phyloP scores from a whole-genome alignment of 1,140 invertebrate species.

The Zophobas atratus region DNA sequence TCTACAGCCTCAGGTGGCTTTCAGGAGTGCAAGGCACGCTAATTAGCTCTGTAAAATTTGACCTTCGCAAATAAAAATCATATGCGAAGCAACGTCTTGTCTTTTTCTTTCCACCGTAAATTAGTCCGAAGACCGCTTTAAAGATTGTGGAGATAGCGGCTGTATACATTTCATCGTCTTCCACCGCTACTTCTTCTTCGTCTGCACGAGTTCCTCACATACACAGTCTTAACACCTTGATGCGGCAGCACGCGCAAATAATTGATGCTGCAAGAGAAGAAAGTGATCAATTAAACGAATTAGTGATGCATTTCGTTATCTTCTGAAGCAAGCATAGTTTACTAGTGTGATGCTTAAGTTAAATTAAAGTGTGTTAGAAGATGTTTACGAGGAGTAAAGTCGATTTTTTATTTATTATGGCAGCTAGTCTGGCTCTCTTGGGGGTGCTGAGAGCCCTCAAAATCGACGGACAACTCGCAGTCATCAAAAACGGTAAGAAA shows the following conservation, averaged over 20 bases:
- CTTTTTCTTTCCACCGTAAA: slow-evolving; percentile 32
- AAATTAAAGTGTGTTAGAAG: slow-evolving; percentile 31
- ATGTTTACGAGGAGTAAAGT: slow-evolving; percentile 17
- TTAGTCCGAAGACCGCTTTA: slow-evolving; percentile 42
- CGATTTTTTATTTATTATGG: slow-evolving; percentile 15
- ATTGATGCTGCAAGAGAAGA: slow-evolving; percentile 34
- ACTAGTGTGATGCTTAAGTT: slow-evolving; percentile 17
- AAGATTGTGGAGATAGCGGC: slow-evolving; percentile 32
- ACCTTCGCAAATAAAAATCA: slow-evolving; percentile 39
- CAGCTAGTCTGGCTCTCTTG: slow-evolving; percentile 43
- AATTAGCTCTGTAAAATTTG: slow-evolving; percentile 39
- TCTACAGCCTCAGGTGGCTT: neutral
- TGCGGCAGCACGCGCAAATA: slow-evolving; percentile 22
- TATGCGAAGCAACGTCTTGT: slow-evolving; percentile 15
- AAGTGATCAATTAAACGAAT: slow-evolving; percentile 43
- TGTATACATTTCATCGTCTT: slow-evolving; percentile 42
- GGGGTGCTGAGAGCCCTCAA: slow-evolving; percentile 47
- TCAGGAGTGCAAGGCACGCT: neutral
- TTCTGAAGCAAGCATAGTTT: slow-evolving; percentile 6
- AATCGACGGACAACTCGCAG: slow-evolving; percentile 51
- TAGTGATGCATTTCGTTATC: slow-evolving; percentile 38
- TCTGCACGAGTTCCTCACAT: neutral
- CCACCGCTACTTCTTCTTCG: slow-evolving; percentile 38
- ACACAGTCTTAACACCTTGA: slow-evolving; percentile 6
- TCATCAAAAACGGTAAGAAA: slow-evolving; percentile 54